Evolutionary conservation across 2,797 vertebrate species (phyloP), one percentile per base, ranked within the genome.

Genomic region (Fistularia commersonii): DNA sequence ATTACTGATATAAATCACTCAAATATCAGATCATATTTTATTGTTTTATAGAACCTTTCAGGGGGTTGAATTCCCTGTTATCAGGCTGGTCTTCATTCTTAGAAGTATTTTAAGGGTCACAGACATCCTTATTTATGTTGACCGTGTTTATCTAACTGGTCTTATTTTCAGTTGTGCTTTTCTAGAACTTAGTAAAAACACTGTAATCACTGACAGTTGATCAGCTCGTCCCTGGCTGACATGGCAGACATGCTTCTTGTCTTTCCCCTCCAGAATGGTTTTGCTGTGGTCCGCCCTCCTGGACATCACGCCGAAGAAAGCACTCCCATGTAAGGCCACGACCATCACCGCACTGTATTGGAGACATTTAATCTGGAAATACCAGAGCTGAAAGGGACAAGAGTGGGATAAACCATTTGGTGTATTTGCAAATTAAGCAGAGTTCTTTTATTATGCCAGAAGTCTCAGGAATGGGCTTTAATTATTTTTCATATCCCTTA

Each of bases 231-330:
- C 6, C 13, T 1, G 41, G 8, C 41, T 42, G 41, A 13, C 23
- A 23, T 23, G 23, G 23, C 23, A 23, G 23, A 23, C 23, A 23
- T 44, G 8, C 0, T 61, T 43, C 61, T 33, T 52, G 32, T 52
- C 8, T 60, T 33, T 74, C 40, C 73, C 49, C 54, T 23, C 32
- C 76, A 99, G 97, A 98, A 99, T 0, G 96, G 97, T 46, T 99
- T 99, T 50, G 97, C 97, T 35, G 95, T 99, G 56, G 97, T 99
- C 45, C 92, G 97, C 15, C 97, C 97, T 34, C 97, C 97, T 0
- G 97, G 97, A 84, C 97, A 99, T 76, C 97, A 99, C 0, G 97
- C 97, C 0, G 97, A 99, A 81, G 97, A 98, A 80, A 98, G 94
- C 89, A 98, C 96, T 0, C 96, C 97, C 68, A 99, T 99, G 97